phyloP scores from a whole-genome alignment of 2,113 vertebrate species.

The Notarius lentiginosus region DNA sequence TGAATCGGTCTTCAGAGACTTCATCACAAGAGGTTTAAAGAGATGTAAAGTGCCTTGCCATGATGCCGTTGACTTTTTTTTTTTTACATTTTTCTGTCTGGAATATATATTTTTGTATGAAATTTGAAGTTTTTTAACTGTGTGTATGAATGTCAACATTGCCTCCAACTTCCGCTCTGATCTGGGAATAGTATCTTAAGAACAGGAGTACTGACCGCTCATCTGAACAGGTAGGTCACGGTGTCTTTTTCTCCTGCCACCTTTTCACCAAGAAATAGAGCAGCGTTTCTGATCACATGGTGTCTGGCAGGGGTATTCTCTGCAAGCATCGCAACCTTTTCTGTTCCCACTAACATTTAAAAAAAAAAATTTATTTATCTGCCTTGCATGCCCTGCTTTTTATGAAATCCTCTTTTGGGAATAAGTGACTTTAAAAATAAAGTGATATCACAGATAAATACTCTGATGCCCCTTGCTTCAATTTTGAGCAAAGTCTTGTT shows the following conservation, averaged over 20 bases:
- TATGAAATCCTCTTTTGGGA: constrained; percentile 32
- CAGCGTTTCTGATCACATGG: constrained; percentile 46
- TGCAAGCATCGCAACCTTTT: background rate
- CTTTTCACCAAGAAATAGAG: constrained; percentile 35
- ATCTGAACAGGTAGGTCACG: constrained; percentile 73
- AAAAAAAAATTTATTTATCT: constrained; percentile 15
- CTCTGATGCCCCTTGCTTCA: constrained; percentile 53
- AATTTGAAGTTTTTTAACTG: background rate
- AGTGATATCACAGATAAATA: constrained; percentile 51
- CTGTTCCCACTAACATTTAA: constrained; percentile 20
- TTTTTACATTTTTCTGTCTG: constrained; percentile 26
- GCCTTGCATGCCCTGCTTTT: constrained; percentile 53
- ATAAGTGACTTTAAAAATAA: constrained; percentile 51
- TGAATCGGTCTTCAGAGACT: background rate
- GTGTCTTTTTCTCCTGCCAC: constrained; percentile 50
- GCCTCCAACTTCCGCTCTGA: constrained; percentile 52
- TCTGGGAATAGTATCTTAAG: constrained; percentile 44
- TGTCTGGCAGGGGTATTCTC: constrained; percentile 29
- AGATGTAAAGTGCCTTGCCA: constrained; percentile 42
- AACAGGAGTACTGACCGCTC: constrained; percentile 48
- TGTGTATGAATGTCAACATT: constrained; percentile 40
- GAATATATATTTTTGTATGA: constrained; percentile 6
- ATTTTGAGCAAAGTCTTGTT: constrained; percentile 45
- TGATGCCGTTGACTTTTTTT: constrained; percentile 34
- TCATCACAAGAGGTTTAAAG: background rate